Conservation (phyloP, 2,797 vertebrate genomes). For the Tolypeutes matacus region DNA sequence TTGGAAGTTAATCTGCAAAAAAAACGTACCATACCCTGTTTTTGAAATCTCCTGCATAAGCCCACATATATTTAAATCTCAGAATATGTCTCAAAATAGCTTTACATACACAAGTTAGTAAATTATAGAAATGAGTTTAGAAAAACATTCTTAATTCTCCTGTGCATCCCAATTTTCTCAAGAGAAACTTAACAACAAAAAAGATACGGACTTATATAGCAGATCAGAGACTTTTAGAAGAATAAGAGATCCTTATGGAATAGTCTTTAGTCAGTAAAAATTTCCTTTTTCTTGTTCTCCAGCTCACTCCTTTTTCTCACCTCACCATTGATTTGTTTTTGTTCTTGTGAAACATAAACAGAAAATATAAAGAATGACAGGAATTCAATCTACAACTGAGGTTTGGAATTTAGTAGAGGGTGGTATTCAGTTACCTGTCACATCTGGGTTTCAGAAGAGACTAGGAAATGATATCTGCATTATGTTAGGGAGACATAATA, state of each 20-base stretch:
- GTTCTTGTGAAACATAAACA: constrained; percentile 68
- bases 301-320: constrained; percentile 22
- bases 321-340: constrained; percentile 56
- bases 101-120: neutral
- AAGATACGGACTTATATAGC: neutral
- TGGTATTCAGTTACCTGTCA: constrained; percentile 39
- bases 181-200: neutral
- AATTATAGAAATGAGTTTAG: neutral
- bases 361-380: constrained; percentile 57
- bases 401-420: constrained; percentile 22
- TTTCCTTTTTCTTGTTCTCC: neutral
- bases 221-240: neutral
- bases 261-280: neutral
- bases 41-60: neutral
- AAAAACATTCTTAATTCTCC: neutral
- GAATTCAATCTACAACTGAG: constrained; percentile 70
- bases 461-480: constrained; percentile 51
- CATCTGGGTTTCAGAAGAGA: constrained; percentile 35
- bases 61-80: neutral
- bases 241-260: neutral
- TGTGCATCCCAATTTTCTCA: neutral
- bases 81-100: neutral
- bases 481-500: neutral
- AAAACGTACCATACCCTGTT: neutral
- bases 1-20: constrained; percentile 22